Percentiles rank a stretch among this genome's conserved stretches.
phyloP scores from a whole-genome alignment of 1,140 invertebrate genomes.

The Pygmarrhopalites habei region DNA sequence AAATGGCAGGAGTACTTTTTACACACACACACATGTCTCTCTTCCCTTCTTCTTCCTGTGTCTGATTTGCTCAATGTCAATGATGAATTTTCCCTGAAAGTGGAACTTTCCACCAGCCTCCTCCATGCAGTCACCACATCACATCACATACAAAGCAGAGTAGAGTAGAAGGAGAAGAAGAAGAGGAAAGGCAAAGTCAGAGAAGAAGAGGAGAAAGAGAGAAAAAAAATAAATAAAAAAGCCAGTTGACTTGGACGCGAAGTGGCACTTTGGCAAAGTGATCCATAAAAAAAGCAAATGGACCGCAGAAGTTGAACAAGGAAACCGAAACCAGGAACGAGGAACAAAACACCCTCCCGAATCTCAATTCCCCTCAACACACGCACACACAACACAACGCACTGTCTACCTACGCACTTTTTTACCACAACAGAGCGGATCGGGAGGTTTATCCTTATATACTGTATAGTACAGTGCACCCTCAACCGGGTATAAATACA shows the following conservation, averaged over 20 bases:
- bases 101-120: background rate
- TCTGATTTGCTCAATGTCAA: slow-evolving; percentile 29
- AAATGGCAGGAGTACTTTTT: too few relatives aligned
- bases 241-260: slow-evolving; percentile 26
- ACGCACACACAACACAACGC: background rate
- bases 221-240: slow-evolving; percentile 32
- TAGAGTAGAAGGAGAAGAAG: background rate
- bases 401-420: background rate
- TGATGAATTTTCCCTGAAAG: slow-evolving; percentile 22
- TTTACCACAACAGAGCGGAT: background rate
- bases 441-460: background rate
- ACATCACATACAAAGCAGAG: background rate
- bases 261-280: slow-evolving; percentile 38
- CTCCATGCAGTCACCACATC: too few relatives aligned
- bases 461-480: background rate
- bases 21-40: background rate
- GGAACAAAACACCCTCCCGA: background rate
- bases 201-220: slow-evolving; percentile 6
- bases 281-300: slow-evolving; percentile 32
- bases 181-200: too few relatives aligned
- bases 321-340: slow-evolving; percentile 1
- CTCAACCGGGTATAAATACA: background rate
- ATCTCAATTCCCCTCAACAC: too few relatives aligned
- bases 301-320: slow-evolving; percentile 13
- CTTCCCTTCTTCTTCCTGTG: slow-evolving; percentile 14